A percentile compares a stretch with the other conserved stretches of the same genome.
These are phyloP conservation scores for Macropus fuliginosus DNA, from an alignment of 2,797 vertebrate species.

Conservation along the genomic window DNA sequence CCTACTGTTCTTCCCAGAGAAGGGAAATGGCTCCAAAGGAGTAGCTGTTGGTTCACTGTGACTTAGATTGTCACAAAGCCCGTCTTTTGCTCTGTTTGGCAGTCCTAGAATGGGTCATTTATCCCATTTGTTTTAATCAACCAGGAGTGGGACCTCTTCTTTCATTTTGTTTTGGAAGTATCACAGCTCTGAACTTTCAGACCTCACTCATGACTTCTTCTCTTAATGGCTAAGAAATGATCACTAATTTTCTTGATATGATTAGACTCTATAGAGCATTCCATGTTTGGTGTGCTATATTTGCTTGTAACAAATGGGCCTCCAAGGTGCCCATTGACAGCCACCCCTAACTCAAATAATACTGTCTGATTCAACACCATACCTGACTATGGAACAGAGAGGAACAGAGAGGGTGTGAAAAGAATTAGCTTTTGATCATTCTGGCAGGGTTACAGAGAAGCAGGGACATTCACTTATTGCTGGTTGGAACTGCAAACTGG, in stretches of 20 bases:
- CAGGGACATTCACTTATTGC: background rate
- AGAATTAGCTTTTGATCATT: background rate
- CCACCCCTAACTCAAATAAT: background rate
- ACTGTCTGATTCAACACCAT: too few species aligned
- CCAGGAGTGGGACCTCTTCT: background rate
- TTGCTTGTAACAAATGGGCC: background rate
- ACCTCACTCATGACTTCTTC: background rate
- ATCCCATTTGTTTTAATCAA: background rate
- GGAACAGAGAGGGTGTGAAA: background rate
- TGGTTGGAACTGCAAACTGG: background rate
- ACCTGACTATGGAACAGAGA: background rate
- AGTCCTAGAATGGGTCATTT: background rate
- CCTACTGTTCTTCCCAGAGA: background rate
- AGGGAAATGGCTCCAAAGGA: background rate
- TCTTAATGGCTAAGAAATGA: background rate
- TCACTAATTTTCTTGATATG: background rate
- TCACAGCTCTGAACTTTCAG: slow-evolving; percentile 2
- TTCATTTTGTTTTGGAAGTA: background rate
- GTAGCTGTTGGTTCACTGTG: background rate
- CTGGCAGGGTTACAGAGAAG: background rate
- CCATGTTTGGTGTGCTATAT: too few species aligned
- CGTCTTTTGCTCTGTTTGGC: background rate
- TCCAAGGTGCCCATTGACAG: background rate
- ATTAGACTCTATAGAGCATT: background rate
- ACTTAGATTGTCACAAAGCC: background rate